Base-by-base conservation (phyloP, 2,797 vertebrate genomes). In the Manis crassicaudata region DNA sequence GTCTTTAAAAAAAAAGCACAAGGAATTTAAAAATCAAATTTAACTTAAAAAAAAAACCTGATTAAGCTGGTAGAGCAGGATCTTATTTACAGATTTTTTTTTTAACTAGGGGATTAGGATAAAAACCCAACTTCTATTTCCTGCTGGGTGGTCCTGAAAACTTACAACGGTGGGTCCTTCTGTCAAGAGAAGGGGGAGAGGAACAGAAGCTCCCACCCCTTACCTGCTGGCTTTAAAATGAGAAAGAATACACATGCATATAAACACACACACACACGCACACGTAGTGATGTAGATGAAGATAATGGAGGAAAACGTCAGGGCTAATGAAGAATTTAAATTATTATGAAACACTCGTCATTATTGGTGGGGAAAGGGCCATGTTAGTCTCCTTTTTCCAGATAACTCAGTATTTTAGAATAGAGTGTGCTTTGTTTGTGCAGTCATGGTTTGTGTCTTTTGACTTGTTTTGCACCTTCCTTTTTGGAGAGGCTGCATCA, bases 11-110 rank as follows among this genome's bases (percentile, higher is more conserved):
- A 35, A 35, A 35, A 35, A 35, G 35, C 35, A 35, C 35, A 56
- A 92, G 73, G 81, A 75, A 94, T 89, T 96, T 91, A 88, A 92
- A 94, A 88, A 95, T 95, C 81, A 88, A 90, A 92, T 92, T 95
- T 82, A 90, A 96, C 70, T 96, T 82, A 13, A 88, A 83, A 85
- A 94, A 86, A 50, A 85, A 63, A 40, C 13, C 11, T 89, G 76
- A 75, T 91, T 70, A 84, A 68, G 23, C 90, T 92, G 43, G 79
- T 94, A 92, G 8, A 88, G 32, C 73, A 88, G 43, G 54, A 90
- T 90, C 82, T 96, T 90, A 35, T 60, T 65, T 90, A 50, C 70
- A 40, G 68, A 70, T 75, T 94, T 77, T 83, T 79, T 81, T 89
- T 90, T 40, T 13, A 70, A 68, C 46, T 75, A 46, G 46, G 14